Conservation (phyloP, 2,888 invertebrate genomes). For the Drosophila mimica region DNA sequence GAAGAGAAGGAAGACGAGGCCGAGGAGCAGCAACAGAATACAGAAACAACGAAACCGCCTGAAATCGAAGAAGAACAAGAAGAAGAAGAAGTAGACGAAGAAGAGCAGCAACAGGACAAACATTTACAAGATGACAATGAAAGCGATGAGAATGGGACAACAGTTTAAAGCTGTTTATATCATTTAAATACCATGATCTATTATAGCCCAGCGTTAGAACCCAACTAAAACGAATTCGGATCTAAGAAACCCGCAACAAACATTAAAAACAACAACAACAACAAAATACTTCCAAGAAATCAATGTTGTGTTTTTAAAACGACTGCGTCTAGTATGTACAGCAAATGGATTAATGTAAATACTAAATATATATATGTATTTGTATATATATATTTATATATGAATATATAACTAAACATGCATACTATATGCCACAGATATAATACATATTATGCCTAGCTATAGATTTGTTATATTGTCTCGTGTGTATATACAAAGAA, state of each 20-base stretch:
- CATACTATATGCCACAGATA: slow-evolving; percentile 24
- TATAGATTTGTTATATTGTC: slow-evolving; percentile 49
- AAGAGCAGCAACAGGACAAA: slow-evolving; percentile 33
- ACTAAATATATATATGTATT: slow-evolving; percentile 2
- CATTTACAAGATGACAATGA: slow-evolving; percentile 4
- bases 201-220: slow-evolving; percentile 30
- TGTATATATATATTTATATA: slow-evolving; percentile 23
- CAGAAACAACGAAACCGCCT: neutral
- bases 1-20: slow-evolving; percentile 1
- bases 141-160: slow-evolving; percentile 25
- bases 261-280: slow-evolving; percentile 24
- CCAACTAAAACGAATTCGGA: slow-evolving; percentile 26
- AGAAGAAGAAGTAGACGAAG: slow-evolving; percentile 1
- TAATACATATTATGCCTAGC: slow-evolving; percentile 22
- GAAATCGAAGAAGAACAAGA: neutral
- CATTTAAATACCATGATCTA: slow-evolving; percentile 20
- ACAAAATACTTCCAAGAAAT: slow-evolving; percentile 67
- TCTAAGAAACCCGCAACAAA: slow-evolving; percentile 5
- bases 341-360: slow-evolving; percentile 45
- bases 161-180: slow-evolving; percentile 36
- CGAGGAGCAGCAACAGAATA: slow-evolving; percentile 6
- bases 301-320: slow-evolving; percentile 71
- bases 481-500: slow-evolving; percentile 35
- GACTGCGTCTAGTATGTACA: slow-evolving; percentile 59
- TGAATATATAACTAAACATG: slow-evolving; percentile 7